Conservation (phyloP, 2,113 vertebrate genomes). For the Emberiza fucata region DNA sequence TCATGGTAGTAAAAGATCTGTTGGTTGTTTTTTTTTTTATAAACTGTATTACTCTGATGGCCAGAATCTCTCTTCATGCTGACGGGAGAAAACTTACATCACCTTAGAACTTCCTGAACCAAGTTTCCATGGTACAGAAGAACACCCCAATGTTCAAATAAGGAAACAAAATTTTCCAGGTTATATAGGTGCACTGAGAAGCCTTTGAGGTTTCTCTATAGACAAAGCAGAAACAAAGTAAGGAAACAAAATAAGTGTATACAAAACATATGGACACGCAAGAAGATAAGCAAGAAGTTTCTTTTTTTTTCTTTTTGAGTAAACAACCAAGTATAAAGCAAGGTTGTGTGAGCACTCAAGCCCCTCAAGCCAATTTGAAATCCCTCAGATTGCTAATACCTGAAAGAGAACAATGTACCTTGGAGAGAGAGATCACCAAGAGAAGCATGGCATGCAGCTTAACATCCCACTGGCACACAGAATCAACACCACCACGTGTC, state of each 20-base stretch:
- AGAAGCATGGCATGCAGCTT: background rate
- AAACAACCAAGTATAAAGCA: background rate
- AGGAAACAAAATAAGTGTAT: background rate
- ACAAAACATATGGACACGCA: background rate
- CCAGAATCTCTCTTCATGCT: background rate
- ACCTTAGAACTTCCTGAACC: background rate
- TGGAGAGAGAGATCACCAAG: background rate
- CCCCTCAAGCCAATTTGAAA: background rate
- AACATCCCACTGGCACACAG: background rate
- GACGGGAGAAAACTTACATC: background rate
- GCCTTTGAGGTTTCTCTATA: background rate
- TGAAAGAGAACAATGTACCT: background rate
- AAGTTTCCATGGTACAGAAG: background rate
- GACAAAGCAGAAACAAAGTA: background rate
- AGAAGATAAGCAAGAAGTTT: background rate
- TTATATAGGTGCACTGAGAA: background rate
- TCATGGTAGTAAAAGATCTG: background rate
- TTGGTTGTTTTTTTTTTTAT: background rate
- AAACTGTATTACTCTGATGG: background rate
- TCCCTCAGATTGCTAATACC: background rate
- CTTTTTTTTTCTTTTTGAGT: background rate
- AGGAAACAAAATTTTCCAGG: background rate
- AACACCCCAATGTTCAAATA: background rate
- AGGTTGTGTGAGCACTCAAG: background rate
- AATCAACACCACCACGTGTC: fast-evolving